Evolutionary conservation across 1,140 invertebrate species (phyloP).

Genomic region (Drosophila fuyamai): DNA sequence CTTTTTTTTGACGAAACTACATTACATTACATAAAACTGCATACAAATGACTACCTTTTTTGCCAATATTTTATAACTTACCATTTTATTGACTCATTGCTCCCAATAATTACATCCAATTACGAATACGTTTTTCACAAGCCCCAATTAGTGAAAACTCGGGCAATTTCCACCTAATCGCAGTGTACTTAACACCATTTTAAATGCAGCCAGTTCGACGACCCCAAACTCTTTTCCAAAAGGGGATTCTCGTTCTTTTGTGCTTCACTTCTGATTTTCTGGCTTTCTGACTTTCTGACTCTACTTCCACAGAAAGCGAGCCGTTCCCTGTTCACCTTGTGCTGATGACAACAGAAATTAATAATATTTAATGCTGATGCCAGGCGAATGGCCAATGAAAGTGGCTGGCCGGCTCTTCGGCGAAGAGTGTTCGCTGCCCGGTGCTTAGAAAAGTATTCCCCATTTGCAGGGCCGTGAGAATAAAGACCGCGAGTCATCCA

Average conservation of each 20-base stretch:
- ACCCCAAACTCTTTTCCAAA: constrained; percentile 43
- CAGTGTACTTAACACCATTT: constrained; percentile 60
- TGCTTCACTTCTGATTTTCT: constrained; percentile 13
- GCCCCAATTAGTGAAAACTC: constrained; percentile 21
- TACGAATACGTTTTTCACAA: constrained; percentile 6
- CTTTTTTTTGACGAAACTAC: too few species aligned
- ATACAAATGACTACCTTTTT: too few species aligned
- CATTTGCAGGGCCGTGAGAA: constrained; percentile 67
- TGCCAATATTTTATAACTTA: not conserved
- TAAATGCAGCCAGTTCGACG: constrained; percentile 49
- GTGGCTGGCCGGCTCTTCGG: constrained; percentile 53
- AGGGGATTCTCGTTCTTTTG: constrained; percentile 46
- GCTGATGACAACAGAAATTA: constrained; percentile 59
- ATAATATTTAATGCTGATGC: constrained; percentile 57
- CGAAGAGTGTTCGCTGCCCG: constrained; percentile 58
- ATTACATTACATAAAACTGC: too few species aligned
- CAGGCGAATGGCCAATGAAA: constrained; percentile 66
- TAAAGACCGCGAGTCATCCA: constrained; percentile 18
- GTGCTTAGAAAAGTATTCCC: constrained; percentile 39
- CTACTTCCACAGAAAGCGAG: constrained; percentile 65
- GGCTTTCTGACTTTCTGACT: constrained; percentile 17
- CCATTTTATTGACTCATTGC: constrained; percentile 4
- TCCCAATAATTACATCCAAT: not conserved
- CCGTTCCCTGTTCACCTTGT: constrained; percentile 41
- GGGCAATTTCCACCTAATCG: constrained; percentile 35